Percentiles rank a stretch among this genome's conserved stretches.
phyloP scores from a whole-genome alignment of 1,140 invertebrate genomes.

The Rhopalosiphum maidis region DNA sequence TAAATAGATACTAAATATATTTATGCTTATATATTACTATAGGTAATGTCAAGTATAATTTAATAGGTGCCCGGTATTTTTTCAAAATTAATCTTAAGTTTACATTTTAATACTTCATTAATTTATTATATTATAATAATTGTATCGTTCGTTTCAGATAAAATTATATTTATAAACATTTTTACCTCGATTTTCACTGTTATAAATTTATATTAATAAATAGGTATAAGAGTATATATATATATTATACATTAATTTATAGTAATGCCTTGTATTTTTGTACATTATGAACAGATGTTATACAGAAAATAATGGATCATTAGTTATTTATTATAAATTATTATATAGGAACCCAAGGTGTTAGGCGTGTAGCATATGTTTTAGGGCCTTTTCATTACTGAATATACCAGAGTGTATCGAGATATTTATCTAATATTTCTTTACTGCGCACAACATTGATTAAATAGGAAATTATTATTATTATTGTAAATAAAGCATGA shows the following conservation, averaged over 20 bases:
- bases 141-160: neutral
- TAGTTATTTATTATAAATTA: slow-evolving; percentile 4
- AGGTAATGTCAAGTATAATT: neutral
- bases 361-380: neutral
- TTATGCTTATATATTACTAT: neutral
- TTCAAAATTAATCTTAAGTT: neutral
- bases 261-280: neutral
- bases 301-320: slow-evolving; percentile 9
- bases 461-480: neutral
- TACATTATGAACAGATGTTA: slow-evolving; percentile 14
- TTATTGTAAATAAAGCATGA: neutral
- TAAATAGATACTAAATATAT: neutral
- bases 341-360: neutral
- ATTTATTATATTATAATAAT: neutral
- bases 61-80: neutral
- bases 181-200: neutral
- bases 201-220: neutral
- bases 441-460: neutral
- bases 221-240: neutral
- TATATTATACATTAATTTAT: neutral
- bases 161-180: slow-evolving; percentile 13
- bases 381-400: neutral
- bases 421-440: neutral
- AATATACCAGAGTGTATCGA: neutral
- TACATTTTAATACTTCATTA: neutral